Percentiles rank a stretch among this genome's conserved stretches.
These are phyloP conservation scores for Uropetala carovei DNA, from an alignment of 2,888 invertebrate species.

Conservation along the genomic window DNA sequence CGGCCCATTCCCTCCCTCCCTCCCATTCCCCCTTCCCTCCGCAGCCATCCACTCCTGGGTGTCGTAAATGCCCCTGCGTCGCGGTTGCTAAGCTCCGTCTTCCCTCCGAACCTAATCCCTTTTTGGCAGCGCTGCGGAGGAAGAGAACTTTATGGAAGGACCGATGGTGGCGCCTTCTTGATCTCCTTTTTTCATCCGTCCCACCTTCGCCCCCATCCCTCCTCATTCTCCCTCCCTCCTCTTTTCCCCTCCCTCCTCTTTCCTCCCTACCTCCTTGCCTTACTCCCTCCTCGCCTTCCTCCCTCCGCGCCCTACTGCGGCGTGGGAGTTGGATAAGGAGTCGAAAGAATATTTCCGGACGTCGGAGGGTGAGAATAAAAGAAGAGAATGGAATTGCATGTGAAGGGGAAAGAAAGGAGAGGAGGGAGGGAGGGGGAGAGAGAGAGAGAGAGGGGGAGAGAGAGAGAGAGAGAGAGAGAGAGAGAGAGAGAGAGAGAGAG, in stretches of 20 bases:
- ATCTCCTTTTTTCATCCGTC: neutral
- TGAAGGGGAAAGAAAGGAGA: too few relatives aligned
- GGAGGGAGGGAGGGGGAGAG: too few relatives aligned
- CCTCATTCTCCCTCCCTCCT: neutral
- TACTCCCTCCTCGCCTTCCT: too few relatives aligned
- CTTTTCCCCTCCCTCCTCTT: neutral
- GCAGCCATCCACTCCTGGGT: neutral
- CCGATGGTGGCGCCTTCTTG: neutral
- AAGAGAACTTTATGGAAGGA: conserved; percentile 1
- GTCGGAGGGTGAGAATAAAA: neutral
- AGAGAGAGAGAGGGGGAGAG: too few relatives aligned
- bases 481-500: neutral
- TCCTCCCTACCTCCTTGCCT: too few relatives aligned
- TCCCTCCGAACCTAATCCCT: neutral
- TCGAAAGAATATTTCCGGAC: too few relatives aligned
- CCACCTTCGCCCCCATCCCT: neutral
- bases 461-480: too few relatives aligned
- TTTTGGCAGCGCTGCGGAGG: conserved; percentile 19
- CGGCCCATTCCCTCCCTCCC: neutral
- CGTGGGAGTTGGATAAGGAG: too few relatives aligned
- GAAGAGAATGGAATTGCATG: neutral
- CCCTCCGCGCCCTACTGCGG: too few relatives aligned
- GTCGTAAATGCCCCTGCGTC: conserved; percentile 28
- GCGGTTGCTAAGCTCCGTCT: neutral
- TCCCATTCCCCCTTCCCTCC: too few relatives aligned